A percentile compares a stretch with the other conserved stretches of the same genome.
phyloP scores from a whole-genome alignment of 2,888 invertebrate species.

The Sminthurides aquaticus region DNA sequence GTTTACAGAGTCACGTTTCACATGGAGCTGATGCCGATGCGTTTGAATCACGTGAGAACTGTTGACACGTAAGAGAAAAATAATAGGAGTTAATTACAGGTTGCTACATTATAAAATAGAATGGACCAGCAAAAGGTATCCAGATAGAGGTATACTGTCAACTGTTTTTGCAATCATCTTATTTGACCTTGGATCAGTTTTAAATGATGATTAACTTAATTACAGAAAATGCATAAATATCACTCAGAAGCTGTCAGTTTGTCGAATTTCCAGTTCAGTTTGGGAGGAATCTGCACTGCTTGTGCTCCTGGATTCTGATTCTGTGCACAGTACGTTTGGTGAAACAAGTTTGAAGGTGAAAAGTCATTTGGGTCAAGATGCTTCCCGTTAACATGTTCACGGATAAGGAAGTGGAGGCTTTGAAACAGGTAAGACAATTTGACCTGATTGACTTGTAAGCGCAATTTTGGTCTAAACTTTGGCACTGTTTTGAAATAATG shows the following conservation, averaged over 20 bases:
- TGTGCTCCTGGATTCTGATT: neutral
- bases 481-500: no score
- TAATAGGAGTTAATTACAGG: neutral
- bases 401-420: constrained; percentile 11
- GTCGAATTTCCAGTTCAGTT: neutral
- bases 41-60: neutral
- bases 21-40: neutral
- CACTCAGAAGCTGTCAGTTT: neutral
- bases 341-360: no score
- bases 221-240: neutral
- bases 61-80: neutral
- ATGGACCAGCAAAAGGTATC: neutral
- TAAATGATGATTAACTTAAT: neutral
- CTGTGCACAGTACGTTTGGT: no score
- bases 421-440: constrained; percentile 18
- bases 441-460: no score
- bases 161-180: no score
- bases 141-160: neutral
- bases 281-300: neutral
- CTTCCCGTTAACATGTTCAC: constrained; percentile 19
- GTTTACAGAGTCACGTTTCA: neutral
- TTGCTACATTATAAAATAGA: neutral
- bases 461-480: no score
- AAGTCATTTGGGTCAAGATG: no score
- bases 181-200: neutral